Percentiles rank a stretch among this genome's conserved stretches.
Evolutionary conservation across 2,113 vertebrate species (phyloP).

Genomic region (Petrocephalus zakoni): DNA sequence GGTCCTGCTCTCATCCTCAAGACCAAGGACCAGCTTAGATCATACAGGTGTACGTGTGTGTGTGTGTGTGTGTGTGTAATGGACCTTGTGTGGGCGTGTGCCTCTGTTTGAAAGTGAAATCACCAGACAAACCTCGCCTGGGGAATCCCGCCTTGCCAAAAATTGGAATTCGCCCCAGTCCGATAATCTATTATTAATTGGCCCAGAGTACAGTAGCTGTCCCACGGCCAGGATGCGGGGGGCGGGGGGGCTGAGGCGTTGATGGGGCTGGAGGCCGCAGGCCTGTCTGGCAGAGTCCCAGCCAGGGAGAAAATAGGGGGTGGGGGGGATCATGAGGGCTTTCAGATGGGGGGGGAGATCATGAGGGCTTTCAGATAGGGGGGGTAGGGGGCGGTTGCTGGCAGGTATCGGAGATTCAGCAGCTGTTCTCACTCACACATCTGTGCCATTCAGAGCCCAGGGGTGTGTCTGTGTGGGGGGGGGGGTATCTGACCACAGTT

Average conservation of each 20-base stretch:
- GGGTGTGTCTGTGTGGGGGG: conserved; percentile 14
- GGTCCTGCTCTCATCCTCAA: background rate
- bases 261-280: conserved; percentile 25
- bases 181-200: conserved; percentile 45
- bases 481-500: background rate
- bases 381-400: conserved; percentile 20
- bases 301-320: background rate
- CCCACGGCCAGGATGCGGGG: conserved; percentile 15
- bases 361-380: background rate
- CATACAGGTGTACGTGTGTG: background rate
- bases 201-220: conserved; percentile 20
- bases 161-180: conserved; percentile 33
- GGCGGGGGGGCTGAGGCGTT: conserved; percentile 12
- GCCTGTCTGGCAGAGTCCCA: conserved; percentile 34
- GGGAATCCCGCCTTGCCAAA: conserved; percentile 31
- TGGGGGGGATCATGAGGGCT: background rate
- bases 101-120: conserved; percentile 31
- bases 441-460: conserved; percentile 17
- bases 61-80: conserved; percentile 5
- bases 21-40: background rate
- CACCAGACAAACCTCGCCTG: conserved; percentile 23
- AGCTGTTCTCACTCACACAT: conserved; percentile 33
- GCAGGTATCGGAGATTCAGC: conserved; percentile 36
- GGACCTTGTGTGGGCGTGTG: conserved; percentile 6
- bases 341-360: background rate